Conservation (phyloP, 2,797 vertebrate genomes). For the Fringilla coelebs region DNA sequence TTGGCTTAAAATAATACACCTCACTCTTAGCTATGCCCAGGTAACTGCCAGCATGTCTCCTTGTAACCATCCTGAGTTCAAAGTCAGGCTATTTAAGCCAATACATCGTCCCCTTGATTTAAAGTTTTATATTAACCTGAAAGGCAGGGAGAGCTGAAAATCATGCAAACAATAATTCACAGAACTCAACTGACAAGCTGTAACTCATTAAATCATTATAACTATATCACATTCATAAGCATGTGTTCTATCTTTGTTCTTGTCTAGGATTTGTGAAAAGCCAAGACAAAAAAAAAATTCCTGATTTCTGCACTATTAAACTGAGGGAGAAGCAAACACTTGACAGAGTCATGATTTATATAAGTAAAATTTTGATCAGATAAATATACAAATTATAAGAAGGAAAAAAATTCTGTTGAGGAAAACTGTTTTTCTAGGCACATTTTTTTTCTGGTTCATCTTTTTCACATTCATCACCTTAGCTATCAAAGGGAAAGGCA, state of each 20-base stretch:
- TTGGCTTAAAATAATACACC: not conserved
- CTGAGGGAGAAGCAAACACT: not conserved
- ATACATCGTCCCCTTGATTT: not conserved
- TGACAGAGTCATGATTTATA: not conserved
- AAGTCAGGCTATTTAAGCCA: not conserved
- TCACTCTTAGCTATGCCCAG: not conserved
- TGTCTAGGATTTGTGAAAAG: not conserved
- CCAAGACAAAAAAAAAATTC: not conserved
- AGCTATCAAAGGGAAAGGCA: not conserved
- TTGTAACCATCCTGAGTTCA: not conserved
- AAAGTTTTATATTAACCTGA: not conserved
- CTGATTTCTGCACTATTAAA: not conserved
- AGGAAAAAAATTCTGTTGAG: not conserved
- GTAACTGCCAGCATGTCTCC: not conserved
- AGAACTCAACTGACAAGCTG: not conserved
- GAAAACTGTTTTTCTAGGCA: not conserved
- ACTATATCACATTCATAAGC: not conserved
- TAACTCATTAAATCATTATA: conserved; percentile 21
- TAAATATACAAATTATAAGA: not conserved
- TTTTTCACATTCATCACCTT: not conserved
- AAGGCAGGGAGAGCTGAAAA: not conserved
- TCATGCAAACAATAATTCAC: not conserved
- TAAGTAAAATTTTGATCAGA: not conserved
- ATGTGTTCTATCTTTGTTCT: not conserved
- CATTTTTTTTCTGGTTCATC: not conserved